These are phyloP conservation scores for Pterophyllum scalare DNA, from an alignment of 2,113 vertebrate genomes.

Conservation along the genomic window DNA sequence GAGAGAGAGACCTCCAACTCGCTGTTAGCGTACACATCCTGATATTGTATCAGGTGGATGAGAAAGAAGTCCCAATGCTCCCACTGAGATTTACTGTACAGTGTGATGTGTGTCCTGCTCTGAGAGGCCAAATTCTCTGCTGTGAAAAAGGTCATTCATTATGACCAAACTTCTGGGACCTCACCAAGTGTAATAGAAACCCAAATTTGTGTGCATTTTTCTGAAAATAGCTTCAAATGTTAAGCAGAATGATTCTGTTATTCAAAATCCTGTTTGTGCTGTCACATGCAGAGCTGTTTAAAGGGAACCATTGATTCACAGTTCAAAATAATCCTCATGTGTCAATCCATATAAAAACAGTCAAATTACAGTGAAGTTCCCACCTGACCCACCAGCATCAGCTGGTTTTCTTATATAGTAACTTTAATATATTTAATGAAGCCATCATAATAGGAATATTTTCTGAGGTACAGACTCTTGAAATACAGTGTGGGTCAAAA, in stretches of 20 bases:
- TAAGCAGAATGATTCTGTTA: background rate
- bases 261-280: background rate
- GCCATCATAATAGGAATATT: background rate
- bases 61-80: background rate
- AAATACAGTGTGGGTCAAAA: fast-evolving
- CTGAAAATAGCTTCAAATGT: background rate
- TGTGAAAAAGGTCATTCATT: fast-evolving
- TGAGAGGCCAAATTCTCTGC: fast-evolving
- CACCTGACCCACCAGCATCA: background rate
- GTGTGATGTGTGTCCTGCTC: background rate
- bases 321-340: background rate
- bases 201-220: background rate
- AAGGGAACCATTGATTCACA: background rate
- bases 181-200: background rate
- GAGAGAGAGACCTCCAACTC: background rate
- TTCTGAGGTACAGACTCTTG: background rate
- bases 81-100: background rate
- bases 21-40: background rate
- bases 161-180: background rate
- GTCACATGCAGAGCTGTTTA: background rate
- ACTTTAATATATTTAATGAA: background rate
- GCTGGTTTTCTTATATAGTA: background rate
- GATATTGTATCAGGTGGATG: background rate
- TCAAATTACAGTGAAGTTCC: background rate
- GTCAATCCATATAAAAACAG: background rate